Base-by-base conservation (phyloP, 2,888 invertebrate genomes). In the Tenthredo distinguenda region DNA sequence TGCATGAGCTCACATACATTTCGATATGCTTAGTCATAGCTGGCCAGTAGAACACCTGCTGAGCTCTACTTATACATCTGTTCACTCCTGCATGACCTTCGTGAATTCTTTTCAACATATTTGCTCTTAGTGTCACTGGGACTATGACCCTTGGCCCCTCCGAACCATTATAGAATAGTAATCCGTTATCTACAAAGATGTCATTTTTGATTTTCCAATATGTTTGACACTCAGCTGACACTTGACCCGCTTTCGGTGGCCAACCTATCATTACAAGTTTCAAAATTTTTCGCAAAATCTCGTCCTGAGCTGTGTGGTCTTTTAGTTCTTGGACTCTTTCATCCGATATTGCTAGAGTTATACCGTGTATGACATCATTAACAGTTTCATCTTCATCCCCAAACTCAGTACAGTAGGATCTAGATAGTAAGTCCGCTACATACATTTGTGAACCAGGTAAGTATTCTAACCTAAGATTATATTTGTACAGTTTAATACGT, bases 191-290 rank as follows among this genome's bases (percentile, higher is more conserved):
- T 81, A 83, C 71, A 85, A 82, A 34, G 1, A 71, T 71, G 81
- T 88, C 87, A 21, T 86, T 86, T 71, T 37, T 87, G 68, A 87
- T 87, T 65, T 86, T 79, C 65, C 65, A 87, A 85, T 86, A 89
- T 26, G 58, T 65, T 83, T 86, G 87, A n/a, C 79, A 84, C 58
- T 84, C n/a, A 40, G 85, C 83, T 12, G 81, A 34, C 21, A 88
- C 50, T 84, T 86, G 68, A 12, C 9, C 83, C 65, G 84, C 86
- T 77, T 87, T 87, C 21, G 85, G 83, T 34, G 88, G 88, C 88
- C 88, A 88, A 7, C 88, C 88, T 21, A 86, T 62, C 10, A 40
- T n/a, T 50, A 87, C 82, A 40, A 85, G 86, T 50, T 85, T 72
- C 68, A 85, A 50, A 2, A 88, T 84, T 76, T 50, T 58, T 82